Percentiles rank a stretch among this genome's conserved stretches.
These are phyloP conservation scores for Spodoptera frugiperda DNA, from an alignment of 1,140 invertebrate species.

Conservation along the genomic window DNA sequence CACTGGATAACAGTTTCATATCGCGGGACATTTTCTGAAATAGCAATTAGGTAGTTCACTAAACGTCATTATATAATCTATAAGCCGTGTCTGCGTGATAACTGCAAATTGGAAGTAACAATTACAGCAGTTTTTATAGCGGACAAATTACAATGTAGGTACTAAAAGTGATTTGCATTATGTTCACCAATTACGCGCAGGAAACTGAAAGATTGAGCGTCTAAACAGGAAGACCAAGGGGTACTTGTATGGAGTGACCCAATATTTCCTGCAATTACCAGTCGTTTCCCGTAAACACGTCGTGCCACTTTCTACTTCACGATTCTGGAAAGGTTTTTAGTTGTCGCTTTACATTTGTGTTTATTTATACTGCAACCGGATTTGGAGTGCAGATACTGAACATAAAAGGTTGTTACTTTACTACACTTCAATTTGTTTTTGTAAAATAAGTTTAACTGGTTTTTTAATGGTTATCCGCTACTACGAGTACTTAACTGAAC, in stretches of 20 bases:
- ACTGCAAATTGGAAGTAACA: constrained; percentile 2
- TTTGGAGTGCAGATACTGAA: background rate
- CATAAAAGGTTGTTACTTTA: constrained; percentile 19
- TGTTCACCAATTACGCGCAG: constrained; percentile 35
- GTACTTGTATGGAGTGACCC: constrained; percentile 47
- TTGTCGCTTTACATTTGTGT: constrained; percentile 8
- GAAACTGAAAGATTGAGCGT: constrained; percentile 41
- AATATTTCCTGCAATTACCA: constrained; percentile 58
- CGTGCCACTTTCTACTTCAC: constrained; percentile 56
- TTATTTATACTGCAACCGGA: constrained; percentile 10
- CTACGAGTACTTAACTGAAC: background rate
- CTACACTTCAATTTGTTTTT: constrained; percentile 1
- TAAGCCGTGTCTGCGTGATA: background rate
- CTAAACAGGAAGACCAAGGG: constrained; percentile 42
- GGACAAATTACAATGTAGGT: constrained; percentile 37
- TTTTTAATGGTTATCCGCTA: constrained; percentile 1
- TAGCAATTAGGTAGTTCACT: constrained; percentile 17
- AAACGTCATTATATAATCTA: constrained; percentile 32
- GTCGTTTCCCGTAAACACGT: constrained; percentile 49
- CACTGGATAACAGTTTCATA: background rate
- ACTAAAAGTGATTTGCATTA: constrained; percentile 32
- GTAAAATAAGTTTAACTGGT: constrained; percentile 19
- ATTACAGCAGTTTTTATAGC: background rate
- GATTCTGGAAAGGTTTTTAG: constrained; percentile 48
- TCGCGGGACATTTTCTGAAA: constrained; percentile 18